A percentile compares a stretch with the other conserved stretches of the same genome.
These are phyloP conservation scores for Notothenia coriiceps DNA, from an alignment of 2,113 vertebrate genomes.

Conservation along the genomic window DNA sequence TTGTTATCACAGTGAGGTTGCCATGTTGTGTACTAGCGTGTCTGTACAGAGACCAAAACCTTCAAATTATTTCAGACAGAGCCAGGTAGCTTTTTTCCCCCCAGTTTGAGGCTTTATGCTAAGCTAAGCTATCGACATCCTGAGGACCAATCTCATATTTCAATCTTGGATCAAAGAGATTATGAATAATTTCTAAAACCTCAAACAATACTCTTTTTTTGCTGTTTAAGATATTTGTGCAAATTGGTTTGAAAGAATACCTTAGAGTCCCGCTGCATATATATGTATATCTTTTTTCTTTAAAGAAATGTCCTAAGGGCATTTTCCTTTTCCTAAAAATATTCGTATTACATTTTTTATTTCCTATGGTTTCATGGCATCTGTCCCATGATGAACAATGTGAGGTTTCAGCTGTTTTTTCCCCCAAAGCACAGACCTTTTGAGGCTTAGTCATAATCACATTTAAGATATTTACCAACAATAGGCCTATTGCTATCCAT, in stretches of 20 bases:
- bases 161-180: not conserved
- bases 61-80: too few relatives aligned
- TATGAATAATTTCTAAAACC: not conserved
- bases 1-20: slow-evolving; percentile 5
- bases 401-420: not conserved
- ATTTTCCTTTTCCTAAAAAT: not conserved
- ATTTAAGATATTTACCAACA: not conserved
- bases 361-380: not conserved
- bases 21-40: not conserved
- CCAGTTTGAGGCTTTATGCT: not conserved
- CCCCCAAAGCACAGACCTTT: not conserved
- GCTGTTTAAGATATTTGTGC: not conserved
- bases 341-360: not conserved
- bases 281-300: too few relatives aligned
- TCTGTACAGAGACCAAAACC: not conserved
- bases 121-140: not conserved
- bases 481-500: not conserved
- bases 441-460: not conserved
- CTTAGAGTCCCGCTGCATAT: too few relatives aligned
- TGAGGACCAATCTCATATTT: not conserved
- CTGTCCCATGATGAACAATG: not conserved
- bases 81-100: not conserved
- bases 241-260: too few relatives aligned
- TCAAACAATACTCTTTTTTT: not conserved
- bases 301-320: too few relatives aligned